Evolutionary conservation across 1,140 invertebrate species (phyloP), one percentile per base, ranked within the genome.

Genomic region (Drosophila repleta): DNA sequence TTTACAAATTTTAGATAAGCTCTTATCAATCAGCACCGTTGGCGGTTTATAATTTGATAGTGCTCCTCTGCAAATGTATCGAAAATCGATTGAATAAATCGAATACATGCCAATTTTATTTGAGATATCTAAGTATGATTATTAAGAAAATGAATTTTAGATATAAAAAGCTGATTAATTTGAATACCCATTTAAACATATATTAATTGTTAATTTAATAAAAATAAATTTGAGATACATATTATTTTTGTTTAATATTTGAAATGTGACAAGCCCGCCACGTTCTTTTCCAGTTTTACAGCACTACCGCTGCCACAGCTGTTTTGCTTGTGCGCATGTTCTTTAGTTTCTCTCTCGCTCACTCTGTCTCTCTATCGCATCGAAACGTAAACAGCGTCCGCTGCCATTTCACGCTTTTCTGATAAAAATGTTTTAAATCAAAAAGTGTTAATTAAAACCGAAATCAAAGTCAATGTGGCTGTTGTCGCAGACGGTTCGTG

Each of bases 371-470:
- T 66, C 57, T 46, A n/a, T 57, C 67, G n/a, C 76, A 71, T 66
- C 82, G 82, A 74, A 87, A 88, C 79, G 83, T 87, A 87, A 87
- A 87, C 83, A 88, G 75, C 83, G 67, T 76, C 71, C 72, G 80
- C 79, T 83, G 79, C 79, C 60, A 85, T 80, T 83, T 84, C 76
- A 84, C 80, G 80, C 80, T 84, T 80, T 71, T 77, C 72, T 78
- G 83, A 88, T 88, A 87, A 87, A 88, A 87, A 88, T 87, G 83
- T 87, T 87, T 79, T 87, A 87, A 83, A 87, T 83, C 72, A 83
- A 81, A 87, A 78, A 79, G 83, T 87, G 83, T 87, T 87, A 87
- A 87, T 87, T 76, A 87, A 81, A 87, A 70, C 72, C 79, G 37
- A 87, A 88, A 87, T 82, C 83, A 79, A 87, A 87, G 87, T 87